These are phyloP conservation scores for Neosilurus mollespiculum DNA, from an alignment of 2,797 vertebrate genomes.

Conservation along the genomic window DNA sequence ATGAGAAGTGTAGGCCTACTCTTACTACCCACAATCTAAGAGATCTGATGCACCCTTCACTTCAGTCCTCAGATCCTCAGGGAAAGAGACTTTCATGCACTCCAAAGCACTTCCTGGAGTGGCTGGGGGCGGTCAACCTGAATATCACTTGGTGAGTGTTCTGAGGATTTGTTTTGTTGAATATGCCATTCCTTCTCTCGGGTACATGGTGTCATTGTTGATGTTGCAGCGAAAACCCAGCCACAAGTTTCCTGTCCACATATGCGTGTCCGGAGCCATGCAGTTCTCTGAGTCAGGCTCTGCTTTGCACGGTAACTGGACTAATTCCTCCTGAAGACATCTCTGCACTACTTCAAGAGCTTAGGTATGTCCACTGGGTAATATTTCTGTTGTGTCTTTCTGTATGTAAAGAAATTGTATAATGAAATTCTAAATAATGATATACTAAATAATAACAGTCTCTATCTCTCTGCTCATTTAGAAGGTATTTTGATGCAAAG, in stretches of 20 bases:
- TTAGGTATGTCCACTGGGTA: slow-evolving; percentile 71
- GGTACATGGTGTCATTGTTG: slow-evolving; percentile 30
- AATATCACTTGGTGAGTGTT: slow-evolving; percentile 75
- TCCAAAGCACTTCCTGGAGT: slow-evolving; percentile 80
- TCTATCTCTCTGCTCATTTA: slow-evolving; percentile 54
- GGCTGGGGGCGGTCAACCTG: slow-evolving; percentile 83
- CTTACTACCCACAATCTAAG: slow-evolving; percentile 63
- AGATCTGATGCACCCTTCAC: slow-evolving; percentile 73
- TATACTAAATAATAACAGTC: background rate
- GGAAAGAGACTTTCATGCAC: slow-evolving; percentile 73
- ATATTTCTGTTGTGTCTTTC: background rate
- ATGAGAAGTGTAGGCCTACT: slow-evolving; percentile 74
- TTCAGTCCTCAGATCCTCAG: slow-evolving; percentile 65
- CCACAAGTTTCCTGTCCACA: slow-evolving; percentile 81
- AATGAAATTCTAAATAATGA: background rate
- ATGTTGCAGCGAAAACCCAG: slow-evolving; percentile 75
- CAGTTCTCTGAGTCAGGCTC: slow-evolving; percentile 62
- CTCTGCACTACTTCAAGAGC: slow-evolving; percentile 74
- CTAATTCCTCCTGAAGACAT: slow-evolving; percentile 83
- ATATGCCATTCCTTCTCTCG: background rate
- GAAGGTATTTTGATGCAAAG: slow-evolving; percentile 79
- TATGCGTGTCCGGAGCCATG: slow-evolving; percentile 80
- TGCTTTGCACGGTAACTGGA: slow-evolving; percentile 79
- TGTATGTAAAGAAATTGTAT: background rate
- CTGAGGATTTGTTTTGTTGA: background rate